Base-by-base conservation (phyloP, 2,888 invertebrate genomes). In the Tolmerus cingulatus region DNA sequence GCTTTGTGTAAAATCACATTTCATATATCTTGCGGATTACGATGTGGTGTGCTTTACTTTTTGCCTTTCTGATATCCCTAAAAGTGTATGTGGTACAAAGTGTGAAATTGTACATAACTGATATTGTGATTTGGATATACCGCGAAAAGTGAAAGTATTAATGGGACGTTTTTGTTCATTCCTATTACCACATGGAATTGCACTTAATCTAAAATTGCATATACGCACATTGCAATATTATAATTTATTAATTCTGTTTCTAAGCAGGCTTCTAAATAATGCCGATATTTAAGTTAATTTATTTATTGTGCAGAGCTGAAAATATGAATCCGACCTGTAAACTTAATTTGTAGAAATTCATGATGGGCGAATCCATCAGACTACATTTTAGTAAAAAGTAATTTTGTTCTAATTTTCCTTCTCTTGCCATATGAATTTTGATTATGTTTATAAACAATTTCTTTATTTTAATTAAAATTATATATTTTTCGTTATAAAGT, bases 1-100 rank as follows among this genome's bases (percentile, higher is more conserved):
- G 40, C n/a, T 84, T 84, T 84, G 57, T 74, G 66, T 34, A 40
- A 84, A 84, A 84, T 84, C 82, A 57, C 55, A 82, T 82, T 79
- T 84, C 84, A 37, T 84, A 66, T 84, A 57, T 82, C 27, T 74
- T 66, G 14, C 12, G 8, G 30, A 66, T 30, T 37, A 40, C 66
- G 66, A 57, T 40, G 84, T 84, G 19, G 84, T 34, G 84, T 84
- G 84, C 34, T 37, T 76, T n/a, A 76, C 19, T 76, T 76, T 76
- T 76, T 37, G 76, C 40, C 40, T 76, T 76, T 34, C 27, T 76
- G 76, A 76, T 66, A 66, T 40, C 34, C n/a, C 8, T 76, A 34
- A 34, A 76, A 34, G 40, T 76, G 34, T 76, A 66, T 66, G 66
- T 66, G 40, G 76, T 76, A 76, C 37, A 30, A 76, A 76, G 76